Evolutionary conservation across 2,888 invertebrate genomes (phyloP).

Genomic region (Athripsodes cinereus): DNA sequence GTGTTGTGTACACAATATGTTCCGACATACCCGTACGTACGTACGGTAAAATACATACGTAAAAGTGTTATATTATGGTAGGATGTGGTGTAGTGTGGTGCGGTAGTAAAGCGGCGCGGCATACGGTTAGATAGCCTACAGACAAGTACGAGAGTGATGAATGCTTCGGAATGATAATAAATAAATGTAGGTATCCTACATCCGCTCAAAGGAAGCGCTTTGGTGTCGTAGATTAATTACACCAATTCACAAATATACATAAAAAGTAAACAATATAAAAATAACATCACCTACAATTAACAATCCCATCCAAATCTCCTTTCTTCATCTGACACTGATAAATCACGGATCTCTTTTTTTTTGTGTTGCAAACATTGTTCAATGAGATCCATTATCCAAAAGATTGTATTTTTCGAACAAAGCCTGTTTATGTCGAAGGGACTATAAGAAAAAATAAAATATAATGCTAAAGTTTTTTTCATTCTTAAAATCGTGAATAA

Average conservation of each 20-base stretch:
- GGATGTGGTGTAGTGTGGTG: too few species aligned
- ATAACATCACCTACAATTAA: background rate
- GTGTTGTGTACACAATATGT: too few species aligned
- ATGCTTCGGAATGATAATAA: background rate
- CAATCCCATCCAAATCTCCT: background rate
- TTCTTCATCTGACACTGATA: background rate
- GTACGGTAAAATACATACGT: too few species aligned
- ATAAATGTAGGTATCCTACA: background rate
- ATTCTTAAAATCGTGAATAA: background rate
- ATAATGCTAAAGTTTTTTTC: background rate
- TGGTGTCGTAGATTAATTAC: conserved; percentile 1
- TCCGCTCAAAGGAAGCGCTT: background rate
- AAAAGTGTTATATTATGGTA: too few species aligned
- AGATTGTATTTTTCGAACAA: background rate
- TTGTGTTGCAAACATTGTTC: background rate
- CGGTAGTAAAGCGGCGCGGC: too few species aligned
- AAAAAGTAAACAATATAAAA: background rate
- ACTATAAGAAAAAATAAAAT: background rate
- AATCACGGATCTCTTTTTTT: background rate
- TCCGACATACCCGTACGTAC: too few species aligned
- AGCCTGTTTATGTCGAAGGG: background rate
- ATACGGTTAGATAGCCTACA: too few species aligned
- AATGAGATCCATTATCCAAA: background rate
- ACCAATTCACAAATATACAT: background rate
- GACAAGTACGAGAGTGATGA: background rate